Evolutionary conservation across 2,797 vertebrate species (phyloP), one percentile per base, ranked within the genome.

Genomic region (Micropoecilia bifurca): DNA sequence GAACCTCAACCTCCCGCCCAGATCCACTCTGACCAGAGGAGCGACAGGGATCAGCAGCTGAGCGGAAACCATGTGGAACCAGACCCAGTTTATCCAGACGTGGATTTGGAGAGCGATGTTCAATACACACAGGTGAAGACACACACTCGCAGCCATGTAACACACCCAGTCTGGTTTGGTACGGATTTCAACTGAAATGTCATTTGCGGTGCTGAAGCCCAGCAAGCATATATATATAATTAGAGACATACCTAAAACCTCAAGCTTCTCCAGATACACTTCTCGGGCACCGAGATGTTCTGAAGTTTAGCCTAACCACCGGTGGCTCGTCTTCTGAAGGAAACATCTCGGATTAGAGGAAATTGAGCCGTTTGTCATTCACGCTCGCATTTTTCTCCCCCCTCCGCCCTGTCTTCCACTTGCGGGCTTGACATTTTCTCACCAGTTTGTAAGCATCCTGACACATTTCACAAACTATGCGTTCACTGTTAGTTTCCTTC

Each of bases 21-120:
- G 30, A 39, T 80, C 50, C 86, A 82, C n/a, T 36, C 91, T 63
- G 89, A 81, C 75, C 76, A 78, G 33, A 86, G 76, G 12, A 74
- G 46, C 2, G 76, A 73, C 82, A 87, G 89, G 77, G 72, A 85
- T 47, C 86, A 86, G 85, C 85, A 87, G 81, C 77, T 83, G 39
- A 90, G 85, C 53, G 92, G 92, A 61, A 96, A 96, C 91, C 93
- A 95, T 66, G 90, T 96, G 1, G 91, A 95, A 84, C 75, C 91
- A 73, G 92, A 92, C 16, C 85, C 88, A 14, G 85, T 89, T 81
- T 89, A 93, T 84, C 90, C 90, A 28, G 87, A 93, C 28, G 30
- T 57, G 1, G 82, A 71, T 75, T 36, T n/a, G 18, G 93, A 92
- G 78, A 80, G 74, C 45, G 87, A 94, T 66, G 12, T 48, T 1